Conservation (phyloP, 1,140 invertebrate species). For the Pectinophora gossypiella region DNA sequence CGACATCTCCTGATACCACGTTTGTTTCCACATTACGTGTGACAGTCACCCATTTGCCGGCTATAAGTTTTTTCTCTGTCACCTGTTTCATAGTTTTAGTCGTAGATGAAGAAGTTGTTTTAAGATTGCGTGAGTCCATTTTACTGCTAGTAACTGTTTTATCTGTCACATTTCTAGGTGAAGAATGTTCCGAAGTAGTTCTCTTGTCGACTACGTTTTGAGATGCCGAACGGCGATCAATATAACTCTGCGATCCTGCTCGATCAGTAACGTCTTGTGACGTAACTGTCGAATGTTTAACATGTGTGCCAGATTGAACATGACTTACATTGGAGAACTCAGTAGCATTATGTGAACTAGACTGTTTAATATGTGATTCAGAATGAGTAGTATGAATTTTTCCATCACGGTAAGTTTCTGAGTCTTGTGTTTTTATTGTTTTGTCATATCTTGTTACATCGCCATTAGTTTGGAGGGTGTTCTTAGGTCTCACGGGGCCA, state of each 20-base stretch:
- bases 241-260: slow-evolving; percentile 15
- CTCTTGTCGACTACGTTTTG: slow-evolving; percentile 17
- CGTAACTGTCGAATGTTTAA: slow-evolving; percentile 26
- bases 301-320: slow-evolving; percentile 28
- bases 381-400: slow-evolving; percentile 16
- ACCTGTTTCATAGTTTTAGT: slow-evolving; percentile 63
- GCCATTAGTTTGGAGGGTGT: slow-evolving; percentile 78
- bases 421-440: slow-evolving; percentile 30
- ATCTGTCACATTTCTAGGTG: slow-evolving; percentile 29
- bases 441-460: slow-evolving; percentile 37
- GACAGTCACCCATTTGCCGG: slow-evolving; percentile 60
- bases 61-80: slow-evolving; percentile 64
- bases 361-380: slow-evolving; percentile 29
- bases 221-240: slow-evolving; percentile 13
- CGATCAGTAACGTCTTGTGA: slow-evolving; percentile 25
- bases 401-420: slow-evolving; percentile 18
- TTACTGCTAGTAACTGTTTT: slow-evolving; percentile 15
- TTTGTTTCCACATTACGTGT: slow-evolving; percentile 60
- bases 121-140: slow-evolving; percentile 36
- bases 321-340: slow-evolving; percentile 35
- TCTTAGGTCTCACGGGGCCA: slow-evolving; percentile 64
- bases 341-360: slow-evolving; percentile 17
- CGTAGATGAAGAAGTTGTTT: slow-evolving; percentile 38
- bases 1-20: slow-evolving; percentile 23
- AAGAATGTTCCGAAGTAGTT: slow-evolving; percentile 11